Evolutionary conservation across 2,113 vertebrate species (phyloP).

Genomic region (Catharus bicknelli): DNA sequence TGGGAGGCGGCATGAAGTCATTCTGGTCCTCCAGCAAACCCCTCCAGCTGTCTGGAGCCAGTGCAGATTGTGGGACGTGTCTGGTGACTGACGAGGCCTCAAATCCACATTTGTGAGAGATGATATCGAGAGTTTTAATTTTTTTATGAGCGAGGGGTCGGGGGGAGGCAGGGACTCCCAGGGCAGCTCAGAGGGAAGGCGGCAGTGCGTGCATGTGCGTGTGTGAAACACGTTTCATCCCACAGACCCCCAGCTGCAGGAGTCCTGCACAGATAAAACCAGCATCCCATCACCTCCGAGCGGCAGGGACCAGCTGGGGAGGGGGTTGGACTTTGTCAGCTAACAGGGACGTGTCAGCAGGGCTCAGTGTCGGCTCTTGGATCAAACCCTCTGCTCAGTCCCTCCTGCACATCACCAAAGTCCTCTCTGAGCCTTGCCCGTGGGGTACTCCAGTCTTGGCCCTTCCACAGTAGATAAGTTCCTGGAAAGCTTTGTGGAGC

Average conservation of each 20-base stretch:
- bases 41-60: conserved; percentile 60
- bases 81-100: conserved; percentile 65
- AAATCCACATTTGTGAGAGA: conserved; percentile 47
- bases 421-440: accelerated
- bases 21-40: conserved; percentile 51
- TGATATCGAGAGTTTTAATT: conserved; percentile 43
- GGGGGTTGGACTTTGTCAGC: not conserved
- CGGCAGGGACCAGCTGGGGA: not conserved
- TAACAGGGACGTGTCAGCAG: accelerated
- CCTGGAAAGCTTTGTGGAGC: not conserved
- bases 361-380: not conserved
- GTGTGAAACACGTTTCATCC: conserved; percentile 6
- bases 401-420: not conserved
- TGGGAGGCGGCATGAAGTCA: conserved; percentile 48
- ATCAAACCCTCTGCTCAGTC: not conserved
- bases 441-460: not conserved
- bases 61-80: conserved; percentile 65
- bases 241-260: conserved; percentile 30
- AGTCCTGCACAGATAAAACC: conserved; percentile 7
- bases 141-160: not conserved
- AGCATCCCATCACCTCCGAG: not conserved
- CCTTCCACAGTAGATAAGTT: not conserved
- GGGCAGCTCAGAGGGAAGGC: not conserved
- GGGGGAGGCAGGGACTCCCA: not conserved
- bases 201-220: not conserved